Evolutionary conservation across 1,140 invertebrate species (phyloP), one percentile per base, ranked within the genome.

Genomic region (Antheraea pernyi): DNA sequence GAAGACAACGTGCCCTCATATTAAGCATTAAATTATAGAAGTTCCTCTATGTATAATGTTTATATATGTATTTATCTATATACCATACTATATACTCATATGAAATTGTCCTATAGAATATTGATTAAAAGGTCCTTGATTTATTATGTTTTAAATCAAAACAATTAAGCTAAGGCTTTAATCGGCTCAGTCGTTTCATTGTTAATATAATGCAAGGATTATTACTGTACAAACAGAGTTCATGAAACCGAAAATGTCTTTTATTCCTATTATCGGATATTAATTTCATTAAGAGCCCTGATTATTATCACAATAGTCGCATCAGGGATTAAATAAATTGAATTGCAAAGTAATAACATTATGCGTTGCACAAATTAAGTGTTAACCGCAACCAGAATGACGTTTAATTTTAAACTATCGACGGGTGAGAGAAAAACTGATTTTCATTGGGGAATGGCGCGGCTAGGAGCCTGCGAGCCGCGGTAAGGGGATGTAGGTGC

Each of bases 321-420:
- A 84, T 85, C 78, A 82, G 70, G 72, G 74, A 82, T 80, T 84
- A 86, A 85, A 90, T 86, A 80, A 87, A 90, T 87, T 86, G 82
- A 91, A 88, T 89, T 79, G 81, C 78, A 76, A 86, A 86, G 83
- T 88, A 88, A 88, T 90, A 84, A 81, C 79, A 86, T 89, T 87
- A 87, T 85, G 79, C 76, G 81, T 82, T 81, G 83, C 76, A 84
- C 84, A 82, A 86, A 90, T 90, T 86, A 87, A 89, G 82, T 84
- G 82, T 81, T 84, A 86, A 91, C 89, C 88, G 81, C 88, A 84
- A 73, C 75, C 77, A 69, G 81, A 85, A 87, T 91, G 87, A 86
- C 88, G 81, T 91, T 91, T 89, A 89, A 91, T 91, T 91, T 88
- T 79, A 89, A 86, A 88, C 81, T 88, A 88, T 89, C 74, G 81